Evolutionary conservation across 2,888 invertebrate genomes (phyloP).

Genomic region (Drosophila neonasuta): DNA sequence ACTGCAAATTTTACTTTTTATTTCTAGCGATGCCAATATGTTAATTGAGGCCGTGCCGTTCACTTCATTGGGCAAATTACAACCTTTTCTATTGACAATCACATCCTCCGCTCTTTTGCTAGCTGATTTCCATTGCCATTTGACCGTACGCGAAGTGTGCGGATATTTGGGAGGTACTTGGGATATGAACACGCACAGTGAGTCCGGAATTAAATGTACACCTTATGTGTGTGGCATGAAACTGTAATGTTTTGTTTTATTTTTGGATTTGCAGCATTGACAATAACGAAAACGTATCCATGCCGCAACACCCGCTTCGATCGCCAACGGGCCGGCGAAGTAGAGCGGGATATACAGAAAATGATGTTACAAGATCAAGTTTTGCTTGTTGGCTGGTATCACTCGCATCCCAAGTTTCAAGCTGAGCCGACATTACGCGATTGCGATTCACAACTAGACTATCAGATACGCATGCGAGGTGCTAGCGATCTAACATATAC

Average conservation of each 20-base stretch:
- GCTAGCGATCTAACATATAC: constrained; percentile 94
- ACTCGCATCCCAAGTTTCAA: constrained; percentile 94
- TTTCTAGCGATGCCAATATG: constrained; percentile 91
- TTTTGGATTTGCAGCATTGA: constrained; percentile 86
- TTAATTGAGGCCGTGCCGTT: constrained; percentile 95
- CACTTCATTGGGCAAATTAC: constrained; percentile 92
- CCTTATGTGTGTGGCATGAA: neutral
- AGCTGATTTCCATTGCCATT: constrained; percentile 96
- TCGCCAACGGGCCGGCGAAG: constrained; percentile 88
- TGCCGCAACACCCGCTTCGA: constrained; percentile 92
- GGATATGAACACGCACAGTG: constrained; percentile 97
- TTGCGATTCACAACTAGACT: constrained; percentile 95
- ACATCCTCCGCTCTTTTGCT: constrained; percentile 93
- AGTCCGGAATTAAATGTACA: constrained; percentile 81
- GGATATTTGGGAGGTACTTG: constrained; percentile 98
- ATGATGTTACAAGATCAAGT: constrained; percentile 91
- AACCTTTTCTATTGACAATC: constrained; percentile 94
- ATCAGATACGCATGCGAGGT: constrained; percentile 97
- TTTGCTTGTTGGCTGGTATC: constrained; percentile 96
- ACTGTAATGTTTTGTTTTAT: neutral
- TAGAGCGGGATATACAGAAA: constrained; percentile 91
- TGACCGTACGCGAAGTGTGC: constrained; percentile 96
- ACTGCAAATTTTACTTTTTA: neutral
- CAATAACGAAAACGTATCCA: constrained; percentile 94
- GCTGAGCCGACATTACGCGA: constrained; percentile 94